Conservation (phyloP, 2,888 invertebrate genomes). For the Hololepta plana region DNA sequence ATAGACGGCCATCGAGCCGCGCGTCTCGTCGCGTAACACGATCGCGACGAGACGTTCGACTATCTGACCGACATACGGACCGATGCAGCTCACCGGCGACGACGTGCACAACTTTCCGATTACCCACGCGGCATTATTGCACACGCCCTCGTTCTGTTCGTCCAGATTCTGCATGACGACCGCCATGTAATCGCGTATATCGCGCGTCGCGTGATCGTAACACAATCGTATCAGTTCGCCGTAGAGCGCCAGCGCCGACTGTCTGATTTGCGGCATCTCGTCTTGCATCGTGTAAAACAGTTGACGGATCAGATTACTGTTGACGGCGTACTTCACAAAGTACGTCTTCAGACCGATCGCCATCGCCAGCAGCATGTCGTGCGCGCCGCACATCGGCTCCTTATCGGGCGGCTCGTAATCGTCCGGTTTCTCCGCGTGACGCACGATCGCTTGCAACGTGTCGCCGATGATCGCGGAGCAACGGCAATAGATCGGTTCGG, state of each 20-base stretch:
- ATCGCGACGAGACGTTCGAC: slow-evolving; percentile 79
- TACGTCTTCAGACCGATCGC: slow-evolving; percentile 50
- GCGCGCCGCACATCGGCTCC: slow-evolving; percentile 59
- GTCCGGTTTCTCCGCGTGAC: slow-evolving; percentile 40
- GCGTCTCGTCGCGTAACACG: slow-evolving; percentile 82
- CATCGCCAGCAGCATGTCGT: slow-evolving; percentile 53
- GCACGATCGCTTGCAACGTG: slow-evolving; percentile 42
- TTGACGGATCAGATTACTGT: slow-evolving; percentile 47
- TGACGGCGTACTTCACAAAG: slow-evolving; percentile 45
- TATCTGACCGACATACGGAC: slow-evolving; percentile 77
- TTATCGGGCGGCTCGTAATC: slow-evolving; percentile 47
- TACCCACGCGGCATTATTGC: slow-evolving; percentile 99
- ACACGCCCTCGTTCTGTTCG: slow-evolving; percentile 92
- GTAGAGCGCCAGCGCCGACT: slow-evolving; percentile 57
- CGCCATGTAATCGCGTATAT: slow-evolving; percentile 89
- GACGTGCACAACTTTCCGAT: slow-evolving; percentile 96
- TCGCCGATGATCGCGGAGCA: slow-evolving; percentile 52
- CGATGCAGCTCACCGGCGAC: slow-evolving; percentile 81
- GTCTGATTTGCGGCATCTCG: slow-evolving; percentile 51
- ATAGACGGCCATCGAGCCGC: slow-evolving; percentile 90
- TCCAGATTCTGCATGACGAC: slow-evolving; percentile 91
- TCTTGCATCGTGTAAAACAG: slow-evolving; percentile 57
- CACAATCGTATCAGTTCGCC: slow-evolving; percentile 60
- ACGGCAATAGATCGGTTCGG: slow-evolving; percentile 48
- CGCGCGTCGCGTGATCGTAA: slow-evolving; percentile 79